Evolutionary conservation across 2,797 vertebrate species (phyloP).

Genomic region (Lagorchestes hirsutus): DNA sequence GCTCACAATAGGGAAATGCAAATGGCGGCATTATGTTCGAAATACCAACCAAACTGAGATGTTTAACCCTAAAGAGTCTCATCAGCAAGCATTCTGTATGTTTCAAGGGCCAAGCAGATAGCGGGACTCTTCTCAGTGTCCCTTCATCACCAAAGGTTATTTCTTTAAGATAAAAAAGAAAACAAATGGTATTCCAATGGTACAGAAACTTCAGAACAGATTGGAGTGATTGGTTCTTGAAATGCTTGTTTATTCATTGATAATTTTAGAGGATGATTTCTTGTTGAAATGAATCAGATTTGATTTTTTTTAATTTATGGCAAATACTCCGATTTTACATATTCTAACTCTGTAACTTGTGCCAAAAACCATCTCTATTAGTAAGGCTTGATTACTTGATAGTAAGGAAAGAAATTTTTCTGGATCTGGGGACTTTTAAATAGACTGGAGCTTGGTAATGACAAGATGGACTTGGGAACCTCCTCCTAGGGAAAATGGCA

Average conservation of each 20-base stretch:
- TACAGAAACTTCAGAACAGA: conserved; percentile 37
- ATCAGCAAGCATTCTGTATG: conserved; percentile 4
- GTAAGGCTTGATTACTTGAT: conserved; percentile 33
- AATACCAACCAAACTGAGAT: conserved; percentile 76
- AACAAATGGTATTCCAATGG: background rate
- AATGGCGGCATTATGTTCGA: conserved; percentile 71
- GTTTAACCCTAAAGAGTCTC: conserved; percentile 63
- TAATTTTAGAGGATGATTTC: conserved; percentile 22
- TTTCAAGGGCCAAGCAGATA: conserved; percentile 30
- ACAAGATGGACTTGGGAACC: conserved; percentile 27
- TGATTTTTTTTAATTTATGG: conserved; percentile 35
- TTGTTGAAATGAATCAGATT: conserved; percentile 44
- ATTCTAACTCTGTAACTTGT: conserved; percentile 40
- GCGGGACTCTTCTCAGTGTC: background rate
- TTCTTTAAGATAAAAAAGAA: background rate
- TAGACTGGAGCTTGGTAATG: conserved; percentile 23
- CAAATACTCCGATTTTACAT: conserved; percentile 61
- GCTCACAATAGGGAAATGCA: conserved; percentile 76
- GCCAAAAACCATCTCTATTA: conserved; percentile 42
- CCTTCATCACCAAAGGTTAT: conserved; percentile 17
- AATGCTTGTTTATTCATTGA: conserved; percentile 49
- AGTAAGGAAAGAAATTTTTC: conserved; percentile 43
- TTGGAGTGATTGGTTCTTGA: conserved; percentile 31
- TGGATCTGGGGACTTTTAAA: conserved; percentile 48
- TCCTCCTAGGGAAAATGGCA: background rate